A percentile compares a stretch with the other conserved stretches of the same genome.
These are phyloP conservation scores for Caretta caretta DNA, from an alignment of 2,113 vertebrate genomes.

Conservation along the genomic window DNA sequence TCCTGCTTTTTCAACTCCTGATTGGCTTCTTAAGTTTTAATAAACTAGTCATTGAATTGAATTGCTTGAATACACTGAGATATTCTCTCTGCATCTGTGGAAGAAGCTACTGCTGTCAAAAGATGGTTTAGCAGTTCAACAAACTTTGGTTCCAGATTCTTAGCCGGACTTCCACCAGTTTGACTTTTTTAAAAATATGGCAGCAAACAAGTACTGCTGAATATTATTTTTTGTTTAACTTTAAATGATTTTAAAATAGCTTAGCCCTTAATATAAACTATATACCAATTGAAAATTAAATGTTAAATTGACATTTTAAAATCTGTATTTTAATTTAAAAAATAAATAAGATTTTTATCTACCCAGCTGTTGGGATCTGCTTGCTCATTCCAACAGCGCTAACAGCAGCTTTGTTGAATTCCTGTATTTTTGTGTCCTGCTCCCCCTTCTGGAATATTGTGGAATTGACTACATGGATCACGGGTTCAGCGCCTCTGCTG, in stretches of 20 bases:
- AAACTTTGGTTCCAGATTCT: background rate
- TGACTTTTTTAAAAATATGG: background rate
- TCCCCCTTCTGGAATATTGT: background rate
- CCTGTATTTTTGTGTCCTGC: fast-evolving
- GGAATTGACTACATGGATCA: background rate
- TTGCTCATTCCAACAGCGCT: background rate
- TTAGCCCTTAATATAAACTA: background rate
- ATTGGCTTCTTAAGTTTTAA: background rate
- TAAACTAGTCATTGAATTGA: background rate
- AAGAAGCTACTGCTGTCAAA: background rate
- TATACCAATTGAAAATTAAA: background rate
- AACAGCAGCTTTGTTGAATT: fast-evolving
- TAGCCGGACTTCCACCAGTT: background rate
- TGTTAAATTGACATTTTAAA: background rate
- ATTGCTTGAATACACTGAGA: background rate
- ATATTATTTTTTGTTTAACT: background rate
- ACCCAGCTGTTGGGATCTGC: background rate
- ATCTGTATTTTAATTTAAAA: too few relatives aligned
- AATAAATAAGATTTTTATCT: background rate
- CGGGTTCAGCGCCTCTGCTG: background rate
- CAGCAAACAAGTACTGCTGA: background rate
- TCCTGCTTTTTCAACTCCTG: background rate
- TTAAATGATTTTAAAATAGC: background rate
- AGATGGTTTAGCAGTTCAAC: background rate
- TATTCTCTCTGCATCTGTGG: background rate